Conservation (phyloP, 2,797 vertebrate species). For the Epinephelus coioides region DNA sequence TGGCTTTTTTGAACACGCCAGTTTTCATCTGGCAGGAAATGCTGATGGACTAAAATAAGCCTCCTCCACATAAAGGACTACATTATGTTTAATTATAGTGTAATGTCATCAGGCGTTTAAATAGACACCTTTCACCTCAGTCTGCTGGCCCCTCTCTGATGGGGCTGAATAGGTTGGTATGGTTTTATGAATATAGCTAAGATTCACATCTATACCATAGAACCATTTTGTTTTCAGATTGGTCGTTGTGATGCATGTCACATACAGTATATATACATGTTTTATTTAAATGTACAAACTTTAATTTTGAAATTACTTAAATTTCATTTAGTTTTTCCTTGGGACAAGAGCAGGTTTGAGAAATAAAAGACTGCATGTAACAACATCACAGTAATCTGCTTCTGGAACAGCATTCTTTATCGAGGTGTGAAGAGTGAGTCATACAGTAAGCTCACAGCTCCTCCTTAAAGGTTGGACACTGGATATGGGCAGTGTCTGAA, state of each 20-base stretch:
- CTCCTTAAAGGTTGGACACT: constrained; percentile 15
- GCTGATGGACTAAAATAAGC: constrained; percentile 2
- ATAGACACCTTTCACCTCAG: not conserved
- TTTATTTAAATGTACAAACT: not conserved
- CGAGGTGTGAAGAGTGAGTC: constrained; percentile 33
- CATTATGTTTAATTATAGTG: constrained; percentile 21
- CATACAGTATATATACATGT: too few species aligned
- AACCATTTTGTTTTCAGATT: not conserved
- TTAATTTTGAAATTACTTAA: not conserved
- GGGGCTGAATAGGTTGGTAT: too few species aligned
- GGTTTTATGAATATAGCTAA: not conserved
- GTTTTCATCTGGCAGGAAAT: constrained; percentile 1
- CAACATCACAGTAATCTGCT: constrained; percentile 6
- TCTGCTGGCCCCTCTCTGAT: not conserved
- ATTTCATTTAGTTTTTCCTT: too few species aligned
- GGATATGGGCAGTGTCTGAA: constrained; percentile 29
- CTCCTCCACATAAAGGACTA: constrained; percentile 11
- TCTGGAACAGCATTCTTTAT: constrained; percentile 4
- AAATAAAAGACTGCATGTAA: not conserved
- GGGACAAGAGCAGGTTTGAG: not conserved
- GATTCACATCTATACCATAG: not conserved
- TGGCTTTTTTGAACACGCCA: not conserved
- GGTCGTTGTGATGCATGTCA: not conserved
- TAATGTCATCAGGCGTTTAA: constrained; percentile 8
- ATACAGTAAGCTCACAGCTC: constrained; percentile 1